phyloP scores from a whole-genome alignment of 1,140 invertebrate genomes.

The Drosophila tropicalis region DNA sequence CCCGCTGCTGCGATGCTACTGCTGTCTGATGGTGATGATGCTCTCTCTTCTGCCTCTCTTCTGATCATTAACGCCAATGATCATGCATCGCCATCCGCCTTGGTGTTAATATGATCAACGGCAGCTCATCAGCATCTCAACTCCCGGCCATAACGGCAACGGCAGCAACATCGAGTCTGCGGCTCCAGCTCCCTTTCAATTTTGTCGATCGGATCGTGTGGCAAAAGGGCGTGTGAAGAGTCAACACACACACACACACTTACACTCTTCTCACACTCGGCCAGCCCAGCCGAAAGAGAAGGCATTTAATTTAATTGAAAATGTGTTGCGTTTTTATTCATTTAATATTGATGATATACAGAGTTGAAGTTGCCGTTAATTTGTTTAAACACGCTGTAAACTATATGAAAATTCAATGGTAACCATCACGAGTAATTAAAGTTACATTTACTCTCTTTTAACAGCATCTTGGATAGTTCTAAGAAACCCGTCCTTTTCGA shows the following conservation, averaged over 20 bases:
- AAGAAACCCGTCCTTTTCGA: too few species aligned
- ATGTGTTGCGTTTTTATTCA: constrained; percentile 38
- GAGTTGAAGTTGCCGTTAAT: constrained; percentile 54
- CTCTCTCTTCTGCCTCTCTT: constrained; percentile 23
- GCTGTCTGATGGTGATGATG: constrained; percentile 10
- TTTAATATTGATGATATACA: constrained; percentile 44
- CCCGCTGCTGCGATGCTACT: neutral
- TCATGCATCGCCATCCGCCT: constrained; percentile 45
- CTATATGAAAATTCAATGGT: constrained; percentile 33
- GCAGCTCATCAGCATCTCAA: constrained; percentile 76
- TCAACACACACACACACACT: constrained; percentile 29
- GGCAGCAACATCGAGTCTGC: neutral
- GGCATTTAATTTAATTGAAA: constrained; percentile 73
- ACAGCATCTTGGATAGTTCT: too few species aligned
- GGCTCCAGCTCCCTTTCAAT: constrained; percentile 5
- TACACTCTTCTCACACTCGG: neutral
- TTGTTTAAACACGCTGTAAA: constrained; percentile 1
- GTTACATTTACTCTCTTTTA: too few species aligned
- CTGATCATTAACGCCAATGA: constrained; percentile 63
- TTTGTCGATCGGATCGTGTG: constrained; percentile 61
- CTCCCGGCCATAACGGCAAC: constrained; percentile 23
- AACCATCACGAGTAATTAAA: neutral
- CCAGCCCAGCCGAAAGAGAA: neutral
- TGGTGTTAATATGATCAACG: constrained; percentile 77
- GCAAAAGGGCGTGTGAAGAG: constrained; percentile 77